Percentiles rank a stretch among this genome's conserved stretches.
phyloP scores from a whole-genome alignment of 2,113 vertebrate species.

The Periophthalmodon schlosseri region DNA sequence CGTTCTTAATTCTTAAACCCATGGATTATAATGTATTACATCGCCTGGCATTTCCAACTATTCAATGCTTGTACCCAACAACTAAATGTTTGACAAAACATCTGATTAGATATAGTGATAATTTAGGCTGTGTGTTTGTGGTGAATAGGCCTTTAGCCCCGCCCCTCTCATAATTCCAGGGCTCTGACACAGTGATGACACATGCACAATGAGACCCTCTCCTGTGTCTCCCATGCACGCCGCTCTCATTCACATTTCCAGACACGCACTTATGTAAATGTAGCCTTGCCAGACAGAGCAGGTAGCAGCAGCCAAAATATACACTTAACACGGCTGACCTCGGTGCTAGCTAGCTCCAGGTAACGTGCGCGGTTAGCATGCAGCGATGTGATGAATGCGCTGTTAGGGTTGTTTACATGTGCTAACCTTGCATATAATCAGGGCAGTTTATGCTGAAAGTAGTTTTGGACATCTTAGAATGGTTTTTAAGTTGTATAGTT shows the following conservation, averaged over 20 bases:
- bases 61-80: background rate
- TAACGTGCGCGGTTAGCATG: background rate
- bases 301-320: conserved; percentile 26
- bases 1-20: too few species aligned
- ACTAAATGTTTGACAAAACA: background rate
- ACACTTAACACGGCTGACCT: conserved; percentile 13
- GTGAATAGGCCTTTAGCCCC: background rate
- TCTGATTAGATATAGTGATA: background rate
- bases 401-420: conserved; percentile 20
- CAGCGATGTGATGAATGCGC: background rate
- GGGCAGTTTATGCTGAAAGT: background rate
- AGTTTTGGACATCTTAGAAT: background rate
- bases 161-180: background rate
- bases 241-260: background rate
- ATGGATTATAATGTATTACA: too few species aligned
- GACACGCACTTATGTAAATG: background rate
- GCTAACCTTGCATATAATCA: background rate
- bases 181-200: background rate
- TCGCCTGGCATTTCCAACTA: background rate
- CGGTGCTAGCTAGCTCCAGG: background rate
- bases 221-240: background rate
- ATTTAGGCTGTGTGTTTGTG: background rate
- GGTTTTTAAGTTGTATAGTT: background rate
- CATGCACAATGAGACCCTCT: background rate
- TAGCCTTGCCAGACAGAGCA: conserved; percentile 7